Percentiles rank a stretch among this genome's conserved stretches.
phyloP scores from a whole-genome alignment of 92 coral and sea anemone genomes.

The Palythoa heliodiscus region DNA sequence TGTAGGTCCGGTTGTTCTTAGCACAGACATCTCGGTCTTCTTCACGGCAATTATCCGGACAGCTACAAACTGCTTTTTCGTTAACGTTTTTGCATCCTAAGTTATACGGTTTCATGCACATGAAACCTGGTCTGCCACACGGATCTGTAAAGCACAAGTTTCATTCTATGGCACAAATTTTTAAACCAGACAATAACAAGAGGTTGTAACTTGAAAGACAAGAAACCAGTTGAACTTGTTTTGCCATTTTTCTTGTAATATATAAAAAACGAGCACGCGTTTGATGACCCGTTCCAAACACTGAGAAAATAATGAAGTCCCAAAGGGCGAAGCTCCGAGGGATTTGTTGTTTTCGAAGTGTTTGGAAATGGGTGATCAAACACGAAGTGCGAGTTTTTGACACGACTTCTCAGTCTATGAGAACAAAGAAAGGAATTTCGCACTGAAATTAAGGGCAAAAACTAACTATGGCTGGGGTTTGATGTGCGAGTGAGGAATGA shows the following conservation, averaged over 20 bases:
- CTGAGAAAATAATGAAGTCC: too few relatives aligned
- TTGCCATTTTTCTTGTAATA: background rate
- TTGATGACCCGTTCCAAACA: too few relatives aligned
- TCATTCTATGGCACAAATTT: background rate
- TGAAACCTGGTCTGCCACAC: slow-evolving; percentile 24
- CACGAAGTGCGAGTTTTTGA: too few relatives aligned
- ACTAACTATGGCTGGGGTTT: too few relatives aligned
- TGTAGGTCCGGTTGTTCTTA: slow-evolving; percentile 8
- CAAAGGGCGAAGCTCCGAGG: too few relatives aligned
- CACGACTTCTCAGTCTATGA: too few relatives aligned
- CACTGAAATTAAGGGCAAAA: too few relatives aligned
- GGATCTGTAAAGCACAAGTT: slow-evolving; percentile 9
- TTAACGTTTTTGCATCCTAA: slow-evolving; percentile 6
- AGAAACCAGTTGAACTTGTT: too few relatives aligned
- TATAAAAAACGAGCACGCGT: too few relatives aligned
- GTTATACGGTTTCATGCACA: slow-evolving; percentile 19
- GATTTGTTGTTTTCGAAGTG: too few relatives aligned
- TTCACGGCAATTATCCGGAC: slow-evolving; percentile 33
- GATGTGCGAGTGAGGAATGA: too few relatives aligned
- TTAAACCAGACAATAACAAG: background rate
- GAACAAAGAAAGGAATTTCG: background rate
- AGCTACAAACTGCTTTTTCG: slow-evolving; percentile 10
- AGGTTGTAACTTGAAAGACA: background rate
- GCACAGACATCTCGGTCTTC: slow-evolving; percentile 23
- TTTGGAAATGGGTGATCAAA: too few relatives aligned